Conservation (phyloP, 2,797 vertebrate species). For the Orestias chungarensis region DNA sequence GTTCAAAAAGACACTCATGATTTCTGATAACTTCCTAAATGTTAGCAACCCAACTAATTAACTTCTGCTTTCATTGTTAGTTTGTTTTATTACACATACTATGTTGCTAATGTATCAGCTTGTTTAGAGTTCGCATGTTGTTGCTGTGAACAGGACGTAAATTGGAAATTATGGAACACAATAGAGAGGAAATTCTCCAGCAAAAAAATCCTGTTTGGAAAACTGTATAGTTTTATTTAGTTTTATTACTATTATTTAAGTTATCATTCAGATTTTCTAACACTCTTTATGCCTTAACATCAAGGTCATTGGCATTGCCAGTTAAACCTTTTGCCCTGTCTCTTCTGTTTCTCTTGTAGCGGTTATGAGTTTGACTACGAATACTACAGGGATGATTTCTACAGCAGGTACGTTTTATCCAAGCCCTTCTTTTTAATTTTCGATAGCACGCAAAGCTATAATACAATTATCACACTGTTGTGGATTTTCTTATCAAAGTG, state of each 20-base stretch:
- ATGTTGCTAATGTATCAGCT: constrained; percentile 54
- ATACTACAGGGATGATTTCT: constrained; percentile 99
- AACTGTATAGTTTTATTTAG: constrained; percentile 27
- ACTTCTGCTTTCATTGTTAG: constrained; percentile 10
- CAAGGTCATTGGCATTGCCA: background rate
- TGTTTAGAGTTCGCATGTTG: constrained; percentile 69
- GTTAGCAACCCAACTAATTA: constrained; percentile 20
- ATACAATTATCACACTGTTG: too few relatives aligned
- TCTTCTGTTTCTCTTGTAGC: constrained; percentile 64
- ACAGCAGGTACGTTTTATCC: constrained; percentile 89
- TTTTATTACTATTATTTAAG: constrained; percentile 1
- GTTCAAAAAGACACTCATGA: constrained; percentile 15
- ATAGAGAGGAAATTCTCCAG: constrained; percentile 49
- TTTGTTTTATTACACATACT: constrained; percentile 45
- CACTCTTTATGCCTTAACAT: background rate
- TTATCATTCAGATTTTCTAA: too few relatives aligned
- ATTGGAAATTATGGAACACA: constrained; percentile 60
- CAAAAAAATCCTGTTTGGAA: constrained; percentile 59
- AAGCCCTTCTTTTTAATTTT: background rate
- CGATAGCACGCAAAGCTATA: background rate
- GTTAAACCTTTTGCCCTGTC: constrained; percentile 19
- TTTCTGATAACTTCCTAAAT: constrained; percentile 15
- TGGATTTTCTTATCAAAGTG: too few relatives aligned
- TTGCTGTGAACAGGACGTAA: constrained; percentile 54
- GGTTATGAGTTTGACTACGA: constrained; percentile 99